Evolutionary conservation across 2,113 vertebrate genomes (phyloP).

Genomic region (Pedionomus torquatus): DNA sequence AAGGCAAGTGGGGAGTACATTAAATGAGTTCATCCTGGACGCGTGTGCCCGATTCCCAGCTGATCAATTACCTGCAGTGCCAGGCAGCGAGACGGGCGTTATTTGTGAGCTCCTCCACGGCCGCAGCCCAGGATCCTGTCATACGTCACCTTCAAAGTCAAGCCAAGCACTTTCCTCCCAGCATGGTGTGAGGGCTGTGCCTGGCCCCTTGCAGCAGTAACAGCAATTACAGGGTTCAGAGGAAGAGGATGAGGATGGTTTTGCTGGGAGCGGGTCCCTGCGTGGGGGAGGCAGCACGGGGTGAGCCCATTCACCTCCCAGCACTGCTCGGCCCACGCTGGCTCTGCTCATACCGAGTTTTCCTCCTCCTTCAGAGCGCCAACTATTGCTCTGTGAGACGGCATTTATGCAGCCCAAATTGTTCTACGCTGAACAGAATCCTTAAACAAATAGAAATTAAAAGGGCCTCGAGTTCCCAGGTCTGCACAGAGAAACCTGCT

Average conservation of each 20-base stretch:
- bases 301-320: background rate
- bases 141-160: background rate
- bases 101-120: background rate
- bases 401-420: background rate
- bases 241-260: background rate
- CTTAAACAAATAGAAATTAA: background rate
- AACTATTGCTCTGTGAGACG: background rate
- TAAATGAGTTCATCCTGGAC: background rate
- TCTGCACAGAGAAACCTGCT: background rate
- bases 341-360: accelerated
- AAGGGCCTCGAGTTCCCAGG: background rate
- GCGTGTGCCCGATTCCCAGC: background rate
- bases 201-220: background rate
- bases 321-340: background rate
- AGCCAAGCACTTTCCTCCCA: background rate
- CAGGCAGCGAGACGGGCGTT: background rate
- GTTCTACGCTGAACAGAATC: background rate
- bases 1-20: background rate
- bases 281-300: accelerated
- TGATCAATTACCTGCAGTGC: background rate
- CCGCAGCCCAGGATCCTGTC: background rate
- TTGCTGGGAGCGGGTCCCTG: background rate
- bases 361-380: background rate
- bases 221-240: accelerated
- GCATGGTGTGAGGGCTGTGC: accelerated